Conservation (phyloP, 2,888 invertebrate genomes). For the Gymnosoma rotundatum region DNA sequence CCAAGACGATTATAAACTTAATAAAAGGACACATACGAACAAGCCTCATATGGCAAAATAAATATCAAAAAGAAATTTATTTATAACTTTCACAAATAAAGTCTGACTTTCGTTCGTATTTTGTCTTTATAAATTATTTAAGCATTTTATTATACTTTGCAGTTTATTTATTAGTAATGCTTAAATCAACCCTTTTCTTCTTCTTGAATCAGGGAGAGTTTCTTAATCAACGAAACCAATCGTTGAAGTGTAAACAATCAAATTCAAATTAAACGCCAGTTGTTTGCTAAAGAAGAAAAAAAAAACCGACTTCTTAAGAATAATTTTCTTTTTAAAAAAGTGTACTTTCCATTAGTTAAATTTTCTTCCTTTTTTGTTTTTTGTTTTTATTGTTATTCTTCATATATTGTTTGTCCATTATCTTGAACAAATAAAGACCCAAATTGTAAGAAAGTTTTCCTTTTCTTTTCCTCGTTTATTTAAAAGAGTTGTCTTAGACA, state of each 20-base stretch:
- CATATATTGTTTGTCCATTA: constrained; percentile 47
- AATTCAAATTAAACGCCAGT: constrained; percentile 66
- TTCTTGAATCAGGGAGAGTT: background rate
- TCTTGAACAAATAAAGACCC: constrained; percentile 55
- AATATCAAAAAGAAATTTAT: background rate
- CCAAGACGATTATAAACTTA: constrained; percentile 37
- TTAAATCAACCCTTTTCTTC: constrained; percentile 31
- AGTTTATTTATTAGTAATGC: constrained; percentile 1
- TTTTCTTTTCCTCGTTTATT: constrained; percentile 1
- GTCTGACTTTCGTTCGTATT: background rate
- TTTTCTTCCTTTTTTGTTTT: constrained; percentile 24
- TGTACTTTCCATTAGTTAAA: constrained; percentile 32
- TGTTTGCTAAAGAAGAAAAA: constrained; percentile 23
- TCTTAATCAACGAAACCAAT: constrained; percentile 59
- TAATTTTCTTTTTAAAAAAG: constrained; percentile 4
- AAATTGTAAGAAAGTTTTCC: constrained; percentile 53
- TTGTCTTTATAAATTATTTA: constrained; percentile 59
- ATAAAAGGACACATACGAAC: background rate
- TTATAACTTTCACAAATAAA: background rate
- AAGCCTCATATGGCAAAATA: constrained; percentile 30
- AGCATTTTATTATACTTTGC: constrained; percentile 51
- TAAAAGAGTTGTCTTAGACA: constrained; percentile 12
- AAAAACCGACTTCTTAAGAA: constrained; percentile 9
- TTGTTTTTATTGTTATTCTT: background rate
- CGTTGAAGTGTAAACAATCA: constrained; percentile 64